These are phyloP conservation scores for Rapana venosa DNA, from an alignment of 2,888 invertebrate genomes.

Conservation along the genomic window DNA sequence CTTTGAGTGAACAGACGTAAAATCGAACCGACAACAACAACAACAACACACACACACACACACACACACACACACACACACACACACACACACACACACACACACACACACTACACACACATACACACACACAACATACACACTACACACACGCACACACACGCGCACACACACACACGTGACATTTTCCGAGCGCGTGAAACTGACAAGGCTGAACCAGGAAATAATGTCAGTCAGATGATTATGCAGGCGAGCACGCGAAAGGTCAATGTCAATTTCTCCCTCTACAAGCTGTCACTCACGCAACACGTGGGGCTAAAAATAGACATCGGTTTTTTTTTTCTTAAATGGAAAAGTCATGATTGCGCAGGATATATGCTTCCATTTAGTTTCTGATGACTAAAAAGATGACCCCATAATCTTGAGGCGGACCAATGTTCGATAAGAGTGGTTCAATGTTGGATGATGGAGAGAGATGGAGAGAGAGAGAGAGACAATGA, in stretches of 20 bases:
- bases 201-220: neutral
- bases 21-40: neutral
- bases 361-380: too few species aligned
- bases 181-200: neutral
- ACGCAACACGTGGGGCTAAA: neutral
- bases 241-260: neutral
- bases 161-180: neutral
- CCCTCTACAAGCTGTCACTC: neutral
- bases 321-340: neutral
- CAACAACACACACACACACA: neutral
- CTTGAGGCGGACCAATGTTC: too few species aligned
- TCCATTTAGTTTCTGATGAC: too few species aligned
- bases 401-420: too few species aligned
- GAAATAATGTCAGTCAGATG: neutral
- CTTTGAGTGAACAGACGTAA: too few species aligned
- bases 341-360: neutral
- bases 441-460: too few species aligned
- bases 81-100: neutral
- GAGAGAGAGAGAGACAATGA: too few species aligned
- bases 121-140: too few species aligned
- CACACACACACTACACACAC: neutral
- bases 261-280: neutral
- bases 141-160: constrained; percentile 12
- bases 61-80: neutral
- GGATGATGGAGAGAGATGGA: too few species aligned